Conservation (phyloP, 1,140 invertebrate species). For the Saxidomus purpurata region DNA sequence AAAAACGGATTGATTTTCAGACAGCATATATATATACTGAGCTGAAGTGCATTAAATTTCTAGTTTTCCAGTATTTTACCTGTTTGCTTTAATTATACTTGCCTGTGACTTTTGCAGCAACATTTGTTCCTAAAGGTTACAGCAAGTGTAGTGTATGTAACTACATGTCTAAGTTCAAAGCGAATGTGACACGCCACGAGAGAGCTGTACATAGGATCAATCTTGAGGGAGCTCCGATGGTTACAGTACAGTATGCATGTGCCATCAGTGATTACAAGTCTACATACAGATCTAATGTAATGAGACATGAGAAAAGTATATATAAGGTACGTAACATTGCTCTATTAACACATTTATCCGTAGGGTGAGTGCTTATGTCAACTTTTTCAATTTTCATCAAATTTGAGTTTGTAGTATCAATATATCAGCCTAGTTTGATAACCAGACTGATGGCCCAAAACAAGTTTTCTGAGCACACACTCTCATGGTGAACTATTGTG, state of each 20-base stretch:
- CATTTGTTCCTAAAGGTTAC: conserved; percentile 26
- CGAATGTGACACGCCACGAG: conserved; percentile 57
- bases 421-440: too few relatives aligned
- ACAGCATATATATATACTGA: too few relatives aligned
- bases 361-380: too few relatives aligned
- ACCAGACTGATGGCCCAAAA: too few relatives aligned
- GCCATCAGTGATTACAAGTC: conserved; percentile 42
- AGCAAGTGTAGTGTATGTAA: conserved; percentile 47
- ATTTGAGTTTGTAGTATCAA: too few relatives aligned
- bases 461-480: too few relatives aligned
- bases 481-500: too few relatives aligned
- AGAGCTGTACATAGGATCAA: conserved; percentile 34
- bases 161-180: conserved; percentile 58
- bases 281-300: conserved; percentile 48
- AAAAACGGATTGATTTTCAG: too few relatives aligned
- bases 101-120: conserved; percentile 33
- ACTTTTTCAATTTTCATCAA: too few relatives aligned
- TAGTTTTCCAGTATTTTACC: too few relatives aligned
- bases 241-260: conserved; percentile 37
- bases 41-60: too few relatives aligned
- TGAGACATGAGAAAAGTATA: conserved; percentile 59
- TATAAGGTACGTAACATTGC: conserved; percentile 34
- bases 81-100: neutral
- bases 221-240: neutral
- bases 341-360: too few relatives aligned